Percentiles rank a stretch among this genome's conserved stretches.
Evolutionary conservation across 2,113 vertebrate species (phyloP).

Genomic region (Chaenocephalus aceratus): DNA sequence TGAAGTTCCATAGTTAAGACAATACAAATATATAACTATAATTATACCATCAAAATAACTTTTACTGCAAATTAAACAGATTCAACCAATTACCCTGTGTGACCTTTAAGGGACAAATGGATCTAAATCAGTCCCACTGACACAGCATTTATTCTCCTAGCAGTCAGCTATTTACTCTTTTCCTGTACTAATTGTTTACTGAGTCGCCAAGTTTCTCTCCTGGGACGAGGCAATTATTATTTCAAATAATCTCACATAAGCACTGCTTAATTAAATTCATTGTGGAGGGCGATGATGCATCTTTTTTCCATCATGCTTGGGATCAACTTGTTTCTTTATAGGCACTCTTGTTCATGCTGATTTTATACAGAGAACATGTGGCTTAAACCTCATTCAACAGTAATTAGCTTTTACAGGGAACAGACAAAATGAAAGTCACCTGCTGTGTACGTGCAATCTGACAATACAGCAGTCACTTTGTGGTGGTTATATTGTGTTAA

Average conservation of each 20-base stretch:
- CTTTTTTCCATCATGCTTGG: background rate
- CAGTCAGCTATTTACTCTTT: constrained; percentile 46
- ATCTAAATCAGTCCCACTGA: constrained; percentile 33
- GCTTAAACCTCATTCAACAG: background rate
- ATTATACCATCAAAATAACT: background rate
- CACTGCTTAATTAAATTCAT: constrained; percentile 30
- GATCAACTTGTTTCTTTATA: background rate
- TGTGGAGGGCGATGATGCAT: background rate
- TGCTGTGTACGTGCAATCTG: background rate
- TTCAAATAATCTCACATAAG: constrained; percentile 26
- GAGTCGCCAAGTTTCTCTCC: constrained; percentile 38
- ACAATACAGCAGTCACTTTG: too few relatives aligned
- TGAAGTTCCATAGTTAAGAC: background rate
- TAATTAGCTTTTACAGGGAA: background rate
- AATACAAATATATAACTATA: background rate
- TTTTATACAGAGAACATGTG: background rate
- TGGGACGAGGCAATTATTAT: constrained; percentile 27
- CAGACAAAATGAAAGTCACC: background rate
- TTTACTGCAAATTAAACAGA: constrained; percentile 13
- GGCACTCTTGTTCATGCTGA: background rate
- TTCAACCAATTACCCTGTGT: constrained; percentile 25
- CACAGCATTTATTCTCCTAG: constrained; percentile 49
- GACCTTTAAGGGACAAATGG: background rate
- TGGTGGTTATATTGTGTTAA: too few relatives aligned
- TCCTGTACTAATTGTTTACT: constrained; percentile 66